These are phyloP conservation scores for Panthera tigris DNA, from an alignment of 2,113 vertebrate species.

Conservation along the genomic window DNA sequence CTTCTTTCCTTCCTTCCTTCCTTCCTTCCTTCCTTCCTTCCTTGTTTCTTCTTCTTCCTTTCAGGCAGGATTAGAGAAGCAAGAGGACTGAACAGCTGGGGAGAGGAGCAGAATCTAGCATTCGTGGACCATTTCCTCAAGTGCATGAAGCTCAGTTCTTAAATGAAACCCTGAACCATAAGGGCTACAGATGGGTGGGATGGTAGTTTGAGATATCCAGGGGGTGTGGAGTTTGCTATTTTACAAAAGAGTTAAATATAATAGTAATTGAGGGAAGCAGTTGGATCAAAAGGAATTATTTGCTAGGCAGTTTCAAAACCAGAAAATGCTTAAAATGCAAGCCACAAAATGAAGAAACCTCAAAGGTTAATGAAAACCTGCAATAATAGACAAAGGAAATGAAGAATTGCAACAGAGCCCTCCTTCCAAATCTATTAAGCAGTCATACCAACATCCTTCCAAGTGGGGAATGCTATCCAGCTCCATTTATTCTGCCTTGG, in stretches of 20 bases:
- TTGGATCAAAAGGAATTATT: slow-evolving; percentile 74
- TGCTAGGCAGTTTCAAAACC: slow-evolving; percentile 69
- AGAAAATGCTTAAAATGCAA: slow-evolving; percentile 78
- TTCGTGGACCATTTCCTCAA: not conserved
- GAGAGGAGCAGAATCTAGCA: not conserved
- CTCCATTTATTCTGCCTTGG: slow-evolving; percentile 18
- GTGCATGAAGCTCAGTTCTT: not conserved
- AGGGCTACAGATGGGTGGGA: slow-evolving; percentile 18
- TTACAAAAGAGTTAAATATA: slow-evolving; percentile 61
- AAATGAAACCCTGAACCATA: slow-evolving; percentile 43
- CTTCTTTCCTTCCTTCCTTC: rapidly evolving
- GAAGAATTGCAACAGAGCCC: slow-evolving; percentile 43
- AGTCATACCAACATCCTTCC: slow-evolving; percentile 54
- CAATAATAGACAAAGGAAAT: slow-evolving; percentile 75
- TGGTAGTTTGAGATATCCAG: slow-evolving; percentile 24
- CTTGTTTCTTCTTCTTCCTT: not conserved
- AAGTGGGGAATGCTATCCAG: not conserved
- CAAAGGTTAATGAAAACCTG: slow-evolving; percentile 79
- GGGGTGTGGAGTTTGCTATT: slow-evolving; percentile 37
- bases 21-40: rapidly evolving
- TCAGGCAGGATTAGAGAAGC: not conserved
- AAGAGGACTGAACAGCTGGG: not conserved
- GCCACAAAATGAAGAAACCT: slow-evolving; percentile 77
- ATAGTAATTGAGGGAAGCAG: slow-evolving; percentile 70
- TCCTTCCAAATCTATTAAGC: slow-evolving; percentile 61